Evolutionary conservation across 2,888 invertebrate species (phyloP), one percentile per base, ranked within the genome.

Genomic region (Belgica antarctica): DNA sequence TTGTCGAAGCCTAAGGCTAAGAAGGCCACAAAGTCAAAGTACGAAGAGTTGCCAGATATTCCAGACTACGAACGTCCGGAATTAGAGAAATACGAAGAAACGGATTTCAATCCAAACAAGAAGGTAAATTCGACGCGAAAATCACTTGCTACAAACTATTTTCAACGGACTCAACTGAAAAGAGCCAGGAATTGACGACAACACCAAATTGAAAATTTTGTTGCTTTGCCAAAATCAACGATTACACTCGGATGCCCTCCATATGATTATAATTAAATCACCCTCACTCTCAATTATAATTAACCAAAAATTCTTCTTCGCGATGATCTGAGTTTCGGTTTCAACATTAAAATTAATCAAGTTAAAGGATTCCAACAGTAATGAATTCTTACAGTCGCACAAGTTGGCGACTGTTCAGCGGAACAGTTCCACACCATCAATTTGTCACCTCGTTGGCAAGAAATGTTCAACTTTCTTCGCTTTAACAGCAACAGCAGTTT

Each of bases 51-150:
- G 71, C 84, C 85, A 25, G 82, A 83, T 75, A 78, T 84, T 57
- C 82, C 86, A 68, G 88, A 90, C 77, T 89, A 89, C 76, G 88
- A 89, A n/a, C 83, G 87, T 73, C 85, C 89, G 15, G 85, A 86
- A 3, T 82, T 89, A 74, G 88, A 89, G 76, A 84, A 83, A 78
- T 87, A 83, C 75, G 85, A 86, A 75, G 81, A 82, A 72, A 78
- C 73, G 2, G 74, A 80, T 66, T 77, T 82, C 63, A 80, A 80
- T 12, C 79, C 79, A 15, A 82, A 79, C 41, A 84, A 80, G 76
- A 82, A 81, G 76, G 83, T 80, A 75, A n/a, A n/a, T n/a, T n/a
- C n/a, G n/a, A n/a, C n/a, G n/a, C n/a, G n/a, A n/a, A n/a, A n/a
- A n/a, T n/a, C n/a, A n/a, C n/a, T n/a, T n/a, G n/a, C n/a, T n/a